A percentile compares a stretch with the other conserved stretches of the same genome.
Conservation (phyloP, 2,113 vertebrate genomes). For the Shinisaurus crocodilurus region DNA sequence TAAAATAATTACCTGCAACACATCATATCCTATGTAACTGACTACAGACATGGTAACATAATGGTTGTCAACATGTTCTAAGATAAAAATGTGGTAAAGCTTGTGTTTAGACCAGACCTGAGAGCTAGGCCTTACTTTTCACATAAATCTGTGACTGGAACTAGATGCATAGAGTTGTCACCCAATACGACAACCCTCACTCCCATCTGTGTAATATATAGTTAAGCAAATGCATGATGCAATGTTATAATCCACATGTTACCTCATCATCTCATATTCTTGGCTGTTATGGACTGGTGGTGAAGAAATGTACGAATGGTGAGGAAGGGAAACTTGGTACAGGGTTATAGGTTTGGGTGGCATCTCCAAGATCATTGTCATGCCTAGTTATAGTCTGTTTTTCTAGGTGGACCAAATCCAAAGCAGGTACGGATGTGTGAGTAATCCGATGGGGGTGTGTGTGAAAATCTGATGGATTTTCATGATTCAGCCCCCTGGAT, state of each 20-base stretch:
- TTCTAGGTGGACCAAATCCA: background rate
- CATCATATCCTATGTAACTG: background rate
- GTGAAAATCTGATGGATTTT: too few relatives aligned
- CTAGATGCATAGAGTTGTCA: background rate
- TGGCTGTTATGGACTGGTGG: background rate
- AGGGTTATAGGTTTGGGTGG: too few relatives aligned
- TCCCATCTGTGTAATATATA: background rate
- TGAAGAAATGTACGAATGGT: too few relatives aligned
- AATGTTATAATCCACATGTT: background rate
- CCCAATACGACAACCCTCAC: background rate
- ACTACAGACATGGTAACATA: background rate
- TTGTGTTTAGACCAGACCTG: background rate
- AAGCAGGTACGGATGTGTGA: too few relatives aligned
- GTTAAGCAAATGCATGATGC: background rate
- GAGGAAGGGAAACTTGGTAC: background rate
- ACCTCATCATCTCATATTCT: background rate
- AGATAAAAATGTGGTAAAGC: background rate
- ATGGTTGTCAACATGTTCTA: background rate
- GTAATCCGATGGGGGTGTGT: too few relatives aligned
- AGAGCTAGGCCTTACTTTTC: background rate
- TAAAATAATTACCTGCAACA: background rate
- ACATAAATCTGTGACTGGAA: background rate
- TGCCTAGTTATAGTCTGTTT: background rate
- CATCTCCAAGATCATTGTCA: background rate
- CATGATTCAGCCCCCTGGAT: too few relatives aligned